phyloP scores from a whole-genome alignment of 1,140 invertebrate genomes.

The Cardiocondyla obscurior region DNA sequence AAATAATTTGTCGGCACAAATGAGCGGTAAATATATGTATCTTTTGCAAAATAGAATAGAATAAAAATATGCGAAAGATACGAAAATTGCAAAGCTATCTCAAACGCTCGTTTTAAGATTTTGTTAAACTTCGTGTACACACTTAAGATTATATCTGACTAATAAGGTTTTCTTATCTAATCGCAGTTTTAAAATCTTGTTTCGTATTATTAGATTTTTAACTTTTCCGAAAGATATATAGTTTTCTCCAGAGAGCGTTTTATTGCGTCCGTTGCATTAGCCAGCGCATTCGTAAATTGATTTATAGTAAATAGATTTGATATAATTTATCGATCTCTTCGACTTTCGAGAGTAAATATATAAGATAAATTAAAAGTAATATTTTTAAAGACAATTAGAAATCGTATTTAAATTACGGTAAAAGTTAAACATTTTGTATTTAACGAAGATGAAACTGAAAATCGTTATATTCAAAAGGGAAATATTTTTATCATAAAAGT shows the following conservation, averaged over 20 bases:
- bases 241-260: not conserved
- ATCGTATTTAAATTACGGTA: not conserved
- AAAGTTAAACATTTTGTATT: conserved; percentile 9
- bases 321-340: not conserved
- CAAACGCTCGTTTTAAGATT: too few relatives aligned
- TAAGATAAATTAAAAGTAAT: conserved; percentile 8
- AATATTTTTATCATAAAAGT: conserved; percentile 2
- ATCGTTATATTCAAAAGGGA: not conserved
- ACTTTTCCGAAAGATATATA: not conserved
- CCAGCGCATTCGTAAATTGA: conserved; percentile 1
- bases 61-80: not conserved
- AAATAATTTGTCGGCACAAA: not conserved
- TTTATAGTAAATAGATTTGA: not conserved
- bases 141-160: not conserved
- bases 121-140: not conserved
- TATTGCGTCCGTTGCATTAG: not conserved
- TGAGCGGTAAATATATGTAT: not conserved
- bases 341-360: not conserved
- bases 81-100: not conserved
- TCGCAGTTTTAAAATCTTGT: not conserved
- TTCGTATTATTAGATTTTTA: not conserved
- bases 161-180: conserved; percentile 9
- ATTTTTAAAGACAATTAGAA: not conserved
- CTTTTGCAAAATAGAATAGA: not conserved
- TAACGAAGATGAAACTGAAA: not conserved